Base-by-base conservation (phyloP, 2,797 vertebrate genomes). In the Ptychobarbus kaznakovi region DNA sequence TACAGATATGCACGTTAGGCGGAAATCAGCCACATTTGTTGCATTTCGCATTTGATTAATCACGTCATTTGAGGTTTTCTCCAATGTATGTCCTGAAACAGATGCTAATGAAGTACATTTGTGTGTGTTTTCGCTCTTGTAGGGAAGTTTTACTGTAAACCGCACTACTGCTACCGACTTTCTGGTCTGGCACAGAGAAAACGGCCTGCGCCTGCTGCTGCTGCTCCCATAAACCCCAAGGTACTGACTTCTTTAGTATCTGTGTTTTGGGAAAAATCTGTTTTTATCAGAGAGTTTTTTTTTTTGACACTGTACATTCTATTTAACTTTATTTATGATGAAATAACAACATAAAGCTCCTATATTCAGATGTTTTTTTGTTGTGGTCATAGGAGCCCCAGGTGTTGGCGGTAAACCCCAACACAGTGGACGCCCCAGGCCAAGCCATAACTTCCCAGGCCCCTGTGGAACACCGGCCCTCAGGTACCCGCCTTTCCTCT, bases 61-160 rank as follows among this genome's bases (percentile, higher is more conserved):
- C 8, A 1, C 68, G 69, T 83, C 25, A 28, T 87, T 56, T 69
- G 28, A 7, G 61, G 44, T 58, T 69, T 56, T 58, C 7, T 69
- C 38, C 2, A 8, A 20, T 40, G 18, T 73, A 7, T 42, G 58
- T 28, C 32, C 38, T 38, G 8, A 63, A 61, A 49, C 40, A 2
- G 40, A 75, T 68, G 38, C 49, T 44, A 40, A 44, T 63, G 25
- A 12, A 32, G 13, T 75, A 28, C 51, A 38, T 89, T n/a, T 79
- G 18, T 65, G 11, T 88, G 8, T 89, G 1, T 80, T 87, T 22
- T 72, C 89, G 87, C 75, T 74, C 82, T 92, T 91, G 6, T 92
- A 99, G 98, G 98, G 86, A 99, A 99, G 92, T 99, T 99, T 94
- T 99, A 99, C 95, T 99, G 98, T 93, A 99, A 99, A 90, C 97